phyloP scores from a whole-genome alignment of 1,140 invertebrate species.

The Physella acuta region DNA sequence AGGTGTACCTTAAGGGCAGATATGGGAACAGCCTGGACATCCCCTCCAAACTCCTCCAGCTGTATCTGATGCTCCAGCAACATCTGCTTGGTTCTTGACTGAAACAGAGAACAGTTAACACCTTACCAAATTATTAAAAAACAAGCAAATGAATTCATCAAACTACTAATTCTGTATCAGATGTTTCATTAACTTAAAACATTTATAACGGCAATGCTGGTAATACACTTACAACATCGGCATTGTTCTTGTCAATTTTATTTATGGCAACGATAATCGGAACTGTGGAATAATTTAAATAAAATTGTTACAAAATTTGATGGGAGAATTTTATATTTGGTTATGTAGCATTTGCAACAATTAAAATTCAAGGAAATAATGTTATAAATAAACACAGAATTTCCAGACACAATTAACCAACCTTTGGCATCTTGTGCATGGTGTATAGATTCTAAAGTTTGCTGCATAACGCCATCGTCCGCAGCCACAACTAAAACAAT shows the following conservation, averaged over 20 bases:
- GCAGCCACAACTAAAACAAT: slow-evolving; percentile 96
- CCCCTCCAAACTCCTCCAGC: slow-evolving; percentile 87
- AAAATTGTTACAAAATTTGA: too few species aligned
- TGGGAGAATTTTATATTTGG: too few species aligned
- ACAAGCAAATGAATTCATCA: too few species aligned
- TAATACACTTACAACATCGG: slow-evolving; percentile 69
- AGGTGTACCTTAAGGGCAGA: slow-evolving; percentile 84
- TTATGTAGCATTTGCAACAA: not conserved
- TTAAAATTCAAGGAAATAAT: not conserved
- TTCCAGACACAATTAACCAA: too few species aligned
- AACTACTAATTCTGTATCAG: too few species aligned
- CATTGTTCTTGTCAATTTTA: slow-evolving; percentile 92
- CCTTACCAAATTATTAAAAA: too few species aligned
- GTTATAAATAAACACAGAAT: not conserved
- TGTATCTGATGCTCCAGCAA: slow-evolving; percentile 76
- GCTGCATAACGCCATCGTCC: slow-evolving; percentile 98
- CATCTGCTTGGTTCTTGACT: slow-evolving; percentile 76
- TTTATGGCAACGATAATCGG: slow-evolving; percentile 98
- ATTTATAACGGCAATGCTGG: too few species aligned
- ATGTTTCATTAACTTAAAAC: too few species aligned
- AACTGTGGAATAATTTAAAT: slow-evolving; percentile 67
- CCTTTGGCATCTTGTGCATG: slow-evolving; percentile 58
- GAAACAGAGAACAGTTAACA: slow-evolving; percentile 36
- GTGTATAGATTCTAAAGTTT: slow-evolving; percentile 75
- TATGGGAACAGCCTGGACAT: slow-evolving; percentile 86